A percentile compares a stretch with the other conserved stretches of the same genome.
These are phyloP conservation scores for Periophthalmus magnuspinnatus DNA, from an alignment of 2,797 vertebrate genomes.

Conservation along the genomic window DNA sequence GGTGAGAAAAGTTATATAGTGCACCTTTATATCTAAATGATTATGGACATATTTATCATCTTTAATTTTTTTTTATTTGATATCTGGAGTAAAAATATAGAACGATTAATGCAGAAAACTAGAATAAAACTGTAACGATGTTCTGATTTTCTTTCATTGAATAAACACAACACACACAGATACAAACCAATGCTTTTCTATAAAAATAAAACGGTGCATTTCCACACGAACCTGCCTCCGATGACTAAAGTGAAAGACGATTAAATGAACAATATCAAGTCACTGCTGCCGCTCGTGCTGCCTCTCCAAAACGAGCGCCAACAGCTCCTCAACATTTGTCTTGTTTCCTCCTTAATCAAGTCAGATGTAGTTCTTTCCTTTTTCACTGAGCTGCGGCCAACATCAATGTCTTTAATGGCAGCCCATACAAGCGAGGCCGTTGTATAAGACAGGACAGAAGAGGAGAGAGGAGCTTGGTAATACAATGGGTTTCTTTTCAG, in stretches of 20 bases:
- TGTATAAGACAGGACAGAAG: conserved; percentile 46
- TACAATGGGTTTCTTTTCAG: conserved; percentile 77
- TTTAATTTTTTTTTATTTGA: too few species aligned
- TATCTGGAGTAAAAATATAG: too few species aligned
- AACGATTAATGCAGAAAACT: too few species aligned
- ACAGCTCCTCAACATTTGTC: conserved; percentile 19
- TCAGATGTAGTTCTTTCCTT: conserved; percentile 34
- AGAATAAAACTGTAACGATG: too few species aligned
- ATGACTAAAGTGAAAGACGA: background rate
- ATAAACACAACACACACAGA: too few species aligned
- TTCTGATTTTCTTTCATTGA: too few species aligned
- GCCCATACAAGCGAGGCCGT: conserved; percentile 48
- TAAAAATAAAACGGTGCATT: too few species aligned
- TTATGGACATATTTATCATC: too few species aligned
- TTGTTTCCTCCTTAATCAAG: conserved; percentile 45
- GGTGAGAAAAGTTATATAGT: background rate
- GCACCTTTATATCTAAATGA: background rate
- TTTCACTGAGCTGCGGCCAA: conserved; percentile 39
- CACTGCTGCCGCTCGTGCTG: background rate
- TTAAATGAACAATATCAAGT: background rate
- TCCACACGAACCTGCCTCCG: background rate
- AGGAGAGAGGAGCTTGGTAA: conserved; percentile 53
- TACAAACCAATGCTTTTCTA: background rate
- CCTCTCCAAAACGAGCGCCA: background rate
- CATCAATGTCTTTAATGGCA: conserved; percentile 55